Conservation (phyloP, 1,140 invertebrate species). For the Metopolophium dirhodum region DNA sequence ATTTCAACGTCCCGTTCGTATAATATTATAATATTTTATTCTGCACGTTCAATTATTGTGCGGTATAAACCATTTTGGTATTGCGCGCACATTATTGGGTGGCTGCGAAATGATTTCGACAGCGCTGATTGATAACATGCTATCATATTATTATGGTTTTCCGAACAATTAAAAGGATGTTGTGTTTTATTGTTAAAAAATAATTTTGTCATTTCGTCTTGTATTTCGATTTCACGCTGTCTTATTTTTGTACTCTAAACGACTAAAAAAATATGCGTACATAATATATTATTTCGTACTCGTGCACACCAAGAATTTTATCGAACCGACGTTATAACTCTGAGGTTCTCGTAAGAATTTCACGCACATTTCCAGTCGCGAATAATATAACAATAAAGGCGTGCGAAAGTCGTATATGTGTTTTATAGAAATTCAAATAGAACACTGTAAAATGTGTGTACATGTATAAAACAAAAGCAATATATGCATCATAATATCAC, state of each 20-base stretch:
- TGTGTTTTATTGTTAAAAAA: not conserved
- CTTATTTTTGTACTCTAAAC: not conserved
- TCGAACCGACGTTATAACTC: not conserved
- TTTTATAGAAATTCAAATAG: constrained; percentile 10
- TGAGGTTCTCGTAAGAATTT: not conserved
- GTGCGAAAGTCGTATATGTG: not conserved
- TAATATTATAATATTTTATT: too few relatives aligned
- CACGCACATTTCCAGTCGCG: not conserved
- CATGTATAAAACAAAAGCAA: not conserved
- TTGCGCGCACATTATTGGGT: too few relatives aligned
- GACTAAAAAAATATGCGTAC: not conserved
- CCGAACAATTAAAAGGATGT: not conserved
- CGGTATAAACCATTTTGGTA: too few relatives aligned
- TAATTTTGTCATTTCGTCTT: not conserved
- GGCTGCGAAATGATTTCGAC: too few relatives aligned
- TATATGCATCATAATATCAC: not conserved
- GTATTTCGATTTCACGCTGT: not conserved
- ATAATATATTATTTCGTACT: not conserved
- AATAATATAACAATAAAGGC: constrained; percentile 8
- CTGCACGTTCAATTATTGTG: too few relatives aligned
- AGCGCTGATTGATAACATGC: too few relatives aligned
- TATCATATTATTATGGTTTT: not conserved
- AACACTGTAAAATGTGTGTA: not conserved
- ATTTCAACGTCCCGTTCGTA: too few relatives aligned
- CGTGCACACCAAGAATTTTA: not conserved